Evolutionary conservation across 1,140 invertebrate species (phyloP), one percentile per base, ranked within the genome.

Genomic region (Leptoteleia sp.): DNA sequence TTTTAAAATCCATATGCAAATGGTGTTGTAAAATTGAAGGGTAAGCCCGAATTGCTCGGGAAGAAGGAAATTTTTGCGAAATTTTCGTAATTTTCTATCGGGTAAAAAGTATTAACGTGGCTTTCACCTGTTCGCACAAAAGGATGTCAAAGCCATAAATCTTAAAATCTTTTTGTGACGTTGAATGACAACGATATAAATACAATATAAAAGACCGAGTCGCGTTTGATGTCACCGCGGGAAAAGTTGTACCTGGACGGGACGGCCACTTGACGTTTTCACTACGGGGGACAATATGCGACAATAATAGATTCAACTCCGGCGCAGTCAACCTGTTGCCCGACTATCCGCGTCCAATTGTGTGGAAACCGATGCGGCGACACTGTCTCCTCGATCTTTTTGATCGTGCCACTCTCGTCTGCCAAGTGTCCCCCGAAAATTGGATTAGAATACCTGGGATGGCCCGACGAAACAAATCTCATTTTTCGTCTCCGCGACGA

Each of bases 281-380:
- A 67, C 71, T 42, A 57, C 40, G 19, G 59, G 57, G 55, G 42
- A 70, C 70, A 68, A 54, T 47, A 65, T 75, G 48, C 13, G 70
- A 75, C 65, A 76, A 79, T 79, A 79, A 75, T 75, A 65, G 70
- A 33, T 59, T 80, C 76, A 80, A 80, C 77, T 76, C 22, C 25
- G 27, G 25, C 47, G 13, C 47, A 45, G 71, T 80, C 77, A 80
- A 80, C 71, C 77, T 75, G 77, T 67, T 76, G 22, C 4, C 13
- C 43, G 64, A 59, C 64, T 64, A 19, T 73, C 65, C 52, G 54
- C 65, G 70, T 67, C 65, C 71, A 71, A 76, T 80, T 80, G 77
- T 71, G 77, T 80, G 77, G 71, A 80, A 80, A 80, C 29, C 17
- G 22, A 31, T 65, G 31, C 43, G 70, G 70, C 59, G 71, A 75